These are phyloP conservation scores for Lates calcarifer DNA, from an alignment of 2,113 vertebrate species.

Conservation along the genomic window DNA sequence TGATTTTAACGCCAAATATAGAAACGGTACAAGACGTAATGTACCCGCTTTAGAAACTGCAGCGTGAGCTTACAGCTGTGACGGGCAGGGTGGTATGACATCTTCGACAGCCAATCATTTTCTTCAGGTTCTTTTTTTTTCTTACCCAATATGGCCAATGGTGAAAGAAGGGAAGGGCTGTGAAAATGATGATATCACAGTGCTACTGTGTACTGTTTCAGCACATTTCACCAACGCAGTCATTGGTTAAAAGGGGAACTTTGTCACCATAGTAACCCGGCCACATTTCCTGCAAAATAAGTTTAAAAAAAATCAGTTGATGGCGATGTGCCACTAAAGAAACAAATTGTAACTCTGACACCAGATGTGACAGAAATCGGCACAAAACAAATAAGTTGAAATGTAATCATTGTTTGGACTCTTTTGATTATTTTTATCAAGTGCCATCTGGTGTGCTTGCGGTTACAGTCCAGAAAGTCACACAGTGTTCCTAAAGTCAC, in stretches of 20 bases:
- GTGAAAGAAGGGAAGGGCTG: background rate
- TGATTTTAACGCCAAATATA: slow-evolving; percentile 77
- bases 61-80: slow-evolving; percentile 38
- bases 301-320: background rate
- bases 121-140: background rate
- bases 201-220: slow-evolving; percentile 28
- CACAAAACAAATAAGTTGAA: background rate
- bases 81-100: slow-evolving; percentile 71
- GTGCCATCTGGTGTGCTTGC: background rate
- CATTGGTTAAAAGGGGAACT: slow-evolving; percentile 25
- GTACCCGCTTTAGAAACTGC: slow-evolving; percentile 59
- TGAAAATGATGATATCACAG: slow-evolving; percentile 37
- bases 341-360: too few species aligned
- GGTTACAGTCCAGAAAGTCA: background rate
- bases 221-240: slow-evolving; percentile 30
- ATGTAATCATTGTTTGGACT: background rate
- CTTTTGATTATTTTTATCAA: background rate
- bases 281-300: slow-evolving; percentile 26
- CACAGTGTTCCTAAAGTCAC: slow-evolving; percentile 14
- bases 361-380: background rate
- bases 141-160: slow-evolving; percentile 38
- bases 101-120: slow-evolving; percentile 63
- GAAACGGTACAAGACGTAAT: slow-evolving; percentile 58
- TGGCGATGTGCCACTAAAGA: background rate
- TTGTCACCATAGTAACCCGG: background rate